Percentiles rank a stretch among this genome's conserved stretches.
phyloP scores from a whole-genome alignment of 2,797 vertebrate genomes.

The Lycodopsis pacificus region DNA sequence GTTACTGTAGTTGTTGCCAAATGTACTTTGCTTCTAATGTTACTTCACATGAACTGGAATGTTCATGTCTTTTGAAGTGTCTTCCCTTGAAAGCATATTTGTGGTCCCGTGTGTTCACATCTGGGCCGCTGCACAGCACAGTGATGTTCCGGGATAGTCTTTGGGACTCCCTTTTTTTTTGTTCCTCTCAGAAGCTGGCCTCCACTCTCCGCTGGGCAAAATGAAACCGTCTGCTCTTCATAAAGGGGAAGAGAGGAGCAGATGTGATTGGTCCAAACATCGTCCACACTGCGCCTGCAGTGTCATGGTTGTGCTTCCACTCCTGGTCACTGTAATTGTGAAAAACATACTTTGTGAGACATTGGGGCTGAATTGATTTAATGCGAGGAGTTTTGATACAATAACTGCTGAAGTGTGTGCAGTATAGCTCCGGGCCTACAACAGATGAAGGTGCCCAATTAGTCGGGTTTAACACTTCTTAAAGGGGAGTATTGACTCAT shows the following conservation, averaged over 20 bases:
- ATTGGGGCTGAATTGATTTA: constrained; percentile 11
- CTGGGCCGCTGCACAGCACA: not conserved
- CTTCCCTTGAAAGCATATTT: constrained; percentile 14
- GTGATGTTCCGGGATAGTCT: constrained; percentile 18
- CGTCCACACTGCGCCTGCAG: not conserved
- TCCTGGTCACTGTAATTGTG: not conserved
- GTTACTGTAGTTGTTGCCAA: constrained; percentile 17
- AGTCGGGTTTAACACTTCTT: constrained; percentile 19
- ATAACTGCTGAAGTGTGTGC: constrained; percentile 17
- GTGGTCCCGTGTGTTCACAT: constrained; percentile 13
- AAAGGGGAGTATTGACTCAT: constrained; percentile 16
- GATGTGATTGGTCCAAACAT: constrained; percentile 40
- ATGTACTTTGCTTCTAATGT: constrained; percentile 12
- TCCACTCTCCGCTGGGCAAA: constrained; percentile 10
- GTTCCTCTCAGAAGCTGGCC: constrained; percentile 19
- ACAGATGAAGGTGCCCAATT: constrained; percentile 20
- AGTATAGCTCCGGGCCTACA: not conserved
- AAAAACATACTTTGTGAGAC: constrained; percentile 2
- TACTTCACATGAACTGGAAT: constrained; percentile 5
- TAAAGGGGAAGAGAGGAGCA: constrained; percentile 26
- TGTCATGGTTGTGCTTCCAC: not conserved
- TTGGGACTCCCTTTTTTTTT: not conserved
- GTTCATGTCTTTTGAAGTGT: constrained; percentile 31
- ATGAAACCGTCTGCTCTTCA: constrained; percentile 43
- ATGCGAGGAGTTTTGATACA: constrained; percentile 32